Evolutionary conservation across 2,888 invertebrate species (phyloP), one percentile per base, ranked within the genome.

Genomic region (Alviniconcha strummeri): DNA sequence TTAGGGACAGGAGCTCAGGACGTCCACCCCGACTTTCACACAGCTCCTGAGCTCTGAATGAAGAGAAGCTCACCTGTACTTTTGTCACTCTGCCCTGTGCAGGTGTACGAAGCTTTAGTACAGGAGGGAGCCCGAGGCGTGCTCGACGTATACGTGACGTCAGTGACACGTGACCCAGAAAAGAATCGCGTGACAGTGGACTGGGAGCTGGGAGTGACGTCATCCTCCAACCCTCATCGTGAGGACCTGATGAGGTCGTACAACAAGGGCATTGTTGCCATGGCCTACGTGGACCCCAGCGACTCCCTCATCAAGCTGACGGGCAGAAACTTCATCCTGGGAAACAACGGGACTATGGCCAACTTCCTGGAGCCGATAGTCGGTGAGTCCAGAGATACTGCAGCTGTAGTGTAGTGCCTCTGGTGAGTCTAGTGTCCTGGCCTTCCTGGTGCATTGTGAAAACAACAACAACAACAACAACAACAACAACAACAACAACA

Each of bases 181-280:
- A 54, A 72, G 36, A 76, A 69, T 9, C 78, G 83, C 13, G 75
- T 83, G 57, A 64, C 54, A 36, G 82, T 80, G 36, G 80, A 74
- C 64, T 86, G 85, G 78, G 86, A 86, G 71, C 67, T 86, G 17
- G 86, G 80, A 5, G 67, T 85, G 81, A 78, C 83, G 52, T 81
- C 85, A 36, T 67, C 76, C 56, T 77, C 72, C 75, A 80, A 83
- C 74, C 84, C 84, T 5, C 60, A 83, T 8, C 83, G 82, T 55
- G 83, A 84, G 67, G 69, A 82, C 9, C 75, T 86, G 72, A 83
- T 80, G 82, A 56, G 69, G 9, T 64, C 74, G 52, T 86, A 84
- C 83, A 84, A 84, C 72, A 72, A 80, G 64, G 85, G 85, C 67
- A 57, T 85, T 17, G 82, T 77, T 7, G 75, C 57, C 19, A 56